Conservation (phyloP, 2,888 invertebrate genomes). For the Agrotis exclamationis region DNA sequence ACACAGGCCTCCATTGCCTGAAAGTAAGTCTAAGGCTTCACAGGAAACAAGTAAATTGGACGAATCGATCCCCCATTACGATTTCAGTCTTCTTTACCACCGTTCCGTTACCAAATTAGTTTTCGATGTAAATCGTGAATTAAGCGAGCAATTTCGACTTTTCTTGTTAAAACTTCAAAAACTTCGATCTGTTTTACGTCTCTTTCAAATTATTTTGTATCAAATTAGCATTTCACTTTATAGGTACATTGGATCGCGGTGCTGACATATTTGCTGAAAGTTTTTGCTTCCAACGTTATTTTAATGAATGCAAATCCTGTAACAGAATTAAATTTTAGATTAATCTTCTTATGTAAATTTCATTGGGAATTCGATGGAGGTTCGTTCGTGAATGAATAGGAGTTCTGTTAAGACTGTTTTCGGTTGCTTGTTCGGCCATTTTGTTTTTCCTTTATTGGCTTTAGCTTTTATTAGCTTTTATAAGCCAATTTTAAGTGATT, state of each 20-base stretch:
- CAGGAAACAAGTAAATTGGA: conserved; percentile 31
- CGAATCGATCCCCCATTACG: conserved; percentile 38
- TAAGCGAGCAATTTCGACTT: conserved; percentile 49
- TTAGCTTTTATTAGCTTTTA: not conserved
- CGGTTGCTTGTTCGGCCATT: not conserved
- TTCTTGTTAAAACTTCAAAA: conserved; percentile 61
- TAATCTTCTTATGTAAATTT: conserved; percentile 46
- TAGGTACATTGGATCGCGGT: conserved; percentile 10
- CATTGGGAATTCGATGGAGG: conserved; percentile 3
- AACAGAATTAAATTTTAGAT: conserved; percentile 30
- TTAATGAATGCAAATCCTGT: conserved; percentile 46
- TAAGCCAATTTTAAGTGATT: too few relatives aligned
- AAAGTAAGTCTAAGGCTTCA: not conserved
- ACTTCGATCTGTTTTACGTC: conserved; percentile 29
- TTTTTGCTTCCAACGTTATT: conserved; percentile 28
- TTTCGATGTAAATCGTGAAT: conserved; percentile 39
- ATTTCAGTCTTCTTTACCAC: conserved; percentile 11
- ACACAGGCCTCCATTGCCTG: not conserved
- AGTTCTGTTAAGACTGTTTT: not conserved
- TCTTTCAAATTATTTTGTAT: conserved; percentile 39
- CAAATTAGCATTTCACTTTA: conserved; percentile 55
- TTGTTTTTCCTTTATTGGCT: conserved; percentile 12
- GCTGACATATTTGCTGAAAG: conserved; percentile 25
- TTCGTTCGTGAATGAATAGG: conserved; percentile 2
- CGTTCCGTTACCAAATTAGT: conserved; percentile 26